Evolutionary conservation across 2,113 vertebrate species (phyloP), one percentile per base, ranked within the genome.

Genomic region (Odobenus rosmarus): DNA sequence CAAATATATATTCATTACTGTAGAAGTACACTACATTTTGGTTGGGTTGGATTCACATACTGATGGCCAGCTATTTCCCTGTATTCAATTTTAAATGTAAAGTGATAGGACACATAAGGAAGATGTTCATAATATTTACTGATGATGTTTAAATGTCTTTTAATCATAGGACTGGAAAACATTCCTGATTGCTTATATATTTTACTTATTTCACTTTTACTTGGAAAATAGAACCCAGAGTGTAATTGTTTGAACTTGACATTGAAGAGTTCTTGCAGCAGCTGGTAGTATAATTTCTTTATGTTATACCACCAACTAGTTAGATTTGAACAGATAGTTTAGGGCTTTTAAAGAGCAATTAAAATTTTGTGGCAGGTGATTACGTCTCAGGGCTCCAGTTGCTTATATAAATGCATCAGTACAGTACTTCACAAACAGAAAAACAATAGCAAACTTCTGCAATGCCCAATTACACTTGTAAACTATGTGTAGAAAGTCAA

Each of bases 281-380:
- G 28, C 23, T 89, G 24, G 26, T 81, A 46, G 31, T 69, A 67
- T 49, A 49, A 49, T 89, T 80, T 95, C 18, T 61, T 51, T 62
- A 79, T 39, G 7, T 59, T 59, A 23, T 39, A n/a, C 36, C 42
- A 89, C 42, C 33, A 28, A 21, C 39, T 42, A 77, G 67, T 69
- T 86, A 76, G 21, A 55, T 90, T 59, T 91, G 31, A 94, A 77
- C 31, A 87, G 21, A 19, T 6, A 84, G 23, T 21, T 55, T 80
- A 87, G 28, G 36, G 28, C 21, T 80, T 88, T 77, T 81, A 33
- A 96, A 85, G 16, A 88, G 19, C 77, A 91, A 55, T 88, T 93
- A 49, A 90, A 77, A 57, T 81, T 14, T 18, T 61, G 49, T 93
- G 72, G 10, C 49, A 89, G 36, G 69, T 74, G 55, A 88, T 84